Conservation (phyloP, 2,113 vertebrate genomes). For the Ictalurus punctatus region DNA sequence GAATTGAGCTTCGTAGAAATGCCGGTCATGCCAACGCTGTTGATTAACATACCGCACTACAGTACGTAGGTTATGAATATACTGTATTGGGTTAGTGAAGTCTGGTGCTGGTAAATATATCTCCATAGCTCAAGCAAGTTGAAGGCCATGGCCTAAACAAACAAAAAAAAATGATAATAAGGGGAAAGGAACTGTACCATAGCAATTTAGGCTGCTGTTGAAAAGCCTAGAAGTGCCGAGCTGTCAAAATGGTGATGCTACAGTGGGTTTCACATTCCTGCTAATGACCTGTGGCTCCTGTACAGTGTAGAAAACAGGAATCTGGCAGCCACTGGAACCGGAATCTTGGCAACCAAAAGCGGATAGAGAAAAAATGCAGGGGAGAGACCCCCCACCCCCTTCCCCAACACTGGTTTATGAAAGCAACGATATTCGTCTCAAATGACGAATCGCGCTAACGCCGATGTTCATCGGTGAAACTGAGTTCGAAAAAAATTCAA, state of each 20-base stretch:
- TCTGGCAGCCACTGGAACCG: not conserved
- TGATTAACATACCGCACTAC: not conserved
- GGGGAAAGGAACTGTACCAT: not conserved
- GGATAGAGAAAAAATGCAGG: not conserved
- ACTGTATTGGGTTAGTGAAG: not conserved
- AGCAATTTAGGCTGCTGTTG: not conserved
- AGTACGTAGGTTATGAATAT: not conserved
- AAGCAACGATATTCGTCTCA: not conserved
- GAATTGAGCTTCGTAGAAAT: not conserved
- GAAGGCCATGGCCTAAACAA: not conserved
- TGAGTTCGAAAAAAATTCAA: not conserved
- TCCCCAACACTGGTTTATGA: not conserved
- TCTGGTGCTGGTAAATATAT: not conserved
- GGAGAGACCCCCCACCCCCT: not conserved
- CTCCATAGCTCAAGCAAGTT: not conserved
- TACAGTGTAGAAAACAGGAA: not conserved
- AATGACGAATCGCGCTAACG: not conserved
- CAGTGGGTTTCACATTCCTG: slow-evolving; percentile 14
- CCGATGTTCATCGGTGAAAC: not conserved
- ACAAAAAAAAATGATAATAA: not conserved
- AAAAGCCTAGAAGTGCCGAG: slow-evolving; percentile 24
- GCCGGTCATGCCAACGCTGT: too few relatives aligned
- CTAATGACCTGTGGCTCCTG: slow-evolving; percentile 5
- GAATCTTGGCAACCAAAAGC: not conserved
- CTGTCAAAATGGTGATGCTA: slow-evolving; percentile 10